Percentiles rank a stretch among this genome's conserved stretches.
Conservation (phyloP, 1,140 invertebrate species). For the Drosophila santomea region DNA sequence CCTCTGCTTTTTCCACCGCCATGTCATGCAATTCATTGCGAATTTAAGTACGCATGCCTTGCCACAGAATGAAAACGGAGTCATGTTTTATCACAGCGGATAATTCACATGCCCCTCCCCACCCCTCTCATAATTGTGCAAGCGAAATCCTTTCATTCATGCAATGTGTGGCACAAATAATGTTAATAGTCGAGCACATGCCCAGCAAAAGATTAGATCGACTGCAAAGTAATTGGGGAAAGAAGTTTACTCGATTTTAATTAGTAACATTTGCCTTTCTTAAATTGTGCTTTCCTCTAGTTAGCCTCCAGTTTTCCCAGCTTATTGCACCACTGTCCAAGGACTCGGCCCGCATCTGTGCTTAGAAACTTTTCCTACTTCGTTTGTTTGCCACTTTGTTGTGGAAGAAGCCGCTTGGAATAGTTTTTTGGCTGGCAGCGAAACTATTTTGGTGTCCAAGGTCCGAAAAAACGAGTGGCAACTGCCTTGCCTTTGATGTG, state of each 20-base stretch:
- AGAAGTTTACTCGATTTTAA: too few relatives aligned
- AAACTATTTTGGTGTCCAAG: slow-evolving; percentile 56
- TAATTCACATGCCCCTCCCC: slow-evolving; percentile 16
- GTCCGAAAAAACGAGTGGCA: slow-evolving; percentile 14
- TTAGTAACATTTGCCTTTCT: background rate
- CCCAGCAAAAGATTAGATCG: too few relatives aligned
- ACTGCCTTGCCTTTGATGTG: slow-evolving; percentile 23
- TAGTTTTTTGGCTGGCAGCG: slow-evolving; percentile 33
- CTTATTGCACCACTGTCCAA: slow-evolving; percentile 5
- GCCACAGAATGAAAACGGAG: slow-evolving; percentile 27
- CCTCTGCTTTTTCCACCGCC: background rate
- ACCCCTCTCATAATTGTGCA: slow-evolving; percentile 4
- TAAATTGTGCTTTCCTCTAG: too few relatives aligned
- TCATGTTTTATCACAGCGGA: slow-evolving; percentile 34
- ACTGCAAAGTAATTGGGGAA: too few relatives aligned
- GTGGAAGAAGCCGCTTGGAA: slow-evolving; percentile 23
- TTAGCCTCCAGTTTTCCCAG: background rate
- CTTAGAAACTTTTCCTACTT: slow-evolving; percentile 17
- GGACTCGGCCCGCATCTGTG: slow-evolving; percentile 13
- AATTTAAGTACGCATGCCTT: slow-evolving; percentile 40
- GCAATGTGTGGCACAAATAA: slow-evolving; percentile 21
- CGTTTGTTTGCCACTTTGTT: slow-evolving; percentile 44
- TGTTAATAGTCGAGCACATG: slow-evolving; percentile 5
- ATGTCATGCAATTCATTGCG: slow-evolving; percentile 26
- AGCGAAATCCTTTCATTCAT: slow-evolving; percentile 4